Base-by-base conservation (phyloP, 2,888 invertebrate genomes). In the Leistus spinibarbis region DNA sequence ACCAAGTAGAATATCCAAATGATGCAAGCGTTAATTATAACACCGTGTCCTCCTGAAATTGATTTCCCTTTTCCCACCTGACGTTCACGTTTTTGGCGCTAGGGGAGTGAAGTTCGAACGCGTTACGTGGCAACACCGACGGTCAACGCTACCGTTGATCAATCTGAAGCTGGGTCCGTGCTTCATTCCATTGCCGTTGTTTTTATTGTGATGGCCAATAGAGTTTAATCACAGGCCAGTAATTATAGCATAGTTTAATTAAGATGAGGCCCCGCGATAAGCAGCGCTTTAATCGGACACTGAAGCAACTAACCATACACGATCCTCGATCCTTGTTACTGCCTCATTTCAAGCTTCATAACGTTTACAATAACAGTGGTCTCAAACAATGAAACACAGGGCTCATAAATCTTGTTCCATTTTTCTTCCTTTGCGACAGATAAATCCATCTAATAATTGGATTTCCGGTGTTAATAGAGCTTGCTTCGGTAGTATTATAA, bases 201-300 rank as follows among this genome's bases (percentile, higher is more conserved):
- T 73, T 65, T 67, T 73, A 54, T 73, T 67, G 73, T 67, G 60
- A 24, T 24, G 24, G 24, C 24, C 62, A 73, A 27, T 17, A 27
- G 19, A 67, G 73, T 73, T 73, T 73, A 75, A 75, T 75, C 68
- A 75, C 75, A 69, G 53, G 27, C 69, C 40, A 75, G 75, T 75
- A 75, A 75, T 75, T 75, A 75, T 75, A 69, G 68, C 63, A 75
- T 69, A 69, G 75, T 75, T 75, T 75, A 75, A 75, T 75, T 75
- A 75, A 75, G 75, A 75, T 75, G 63, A 68, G 54, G 62, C 54
- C 5, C n/a, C 13, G 24, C 40, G 75, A 75, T 75, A 75, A 63
- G 54, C 63, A n/a, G 54, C 23, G 53, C 53, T 57, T 73, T 73
- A 67, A 73, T 40, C 67, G 67, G 72, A n/a, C n/a, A n/a, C n/a